Base-by-base conservation (phyloP, 2,113 vertebrate species). In the Theristicus caerulescens region DNA sequence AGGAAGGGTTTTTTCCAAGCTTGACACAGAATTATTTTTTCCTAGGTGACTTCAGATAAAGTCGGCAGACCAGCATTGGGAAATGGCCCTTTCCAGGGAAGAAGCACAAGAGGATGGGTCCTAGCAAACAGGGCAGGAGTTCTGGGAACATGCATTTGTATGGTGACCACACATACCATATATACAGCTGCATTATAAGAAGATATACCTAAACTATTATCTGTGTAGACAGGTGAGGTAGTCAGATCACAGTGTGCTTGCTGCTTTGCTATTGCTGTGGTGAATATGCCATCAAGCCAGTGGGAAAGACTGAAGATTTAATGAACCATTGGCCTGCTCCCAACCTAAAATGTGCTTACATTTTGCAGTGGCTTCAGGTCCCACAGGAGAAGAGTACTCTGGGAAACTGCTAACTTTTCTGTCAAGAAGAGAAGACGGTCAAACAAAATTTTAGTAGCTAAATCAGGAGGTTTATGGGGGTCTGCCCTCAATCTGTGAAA, bases 131-230 rank as follows among this genome's bases (percentile, higher is more conserved):
- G 29, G 16, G 54, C 54, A 77, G 46, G 15, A 71, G 34, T 57
- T 82, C 49, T 47, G 59, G 26, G 32, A 92, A 82, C 2, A 11
- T 7, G 8, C 29, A 38, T 78, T 42, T 65, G 13, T 55, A 52
- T 6, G 27, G 62, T 0, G 0, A 55, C 25, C 4, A 9, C 31
- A 58, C 9, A 55, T 21, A 22, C 26, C 22, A 6, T 8, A n/a
- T 15, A 61, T 38, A 46, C n/a, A 34, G 24, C 13, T 36, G 26
- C 38, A 57, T 9, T 59, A 21, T 4, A 58, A 40, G 52, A 82
- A 74, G 25, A 59, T 17, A 44, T 5, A 80, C 17, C 52, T 49
- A 13, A 80, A 81, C 47, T 81, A 31, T 55, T 69, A n/a, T 22
- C 64, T 31, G 7, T 44, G 27, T 26, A 61, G 61, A 74, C 46